Percentiles rank a stretch among this genome's conserved stretches.
phyloP scores from a whole-genome alignment of 2,113 vertebrate species.

The Syngnathus floridae region DNA sequence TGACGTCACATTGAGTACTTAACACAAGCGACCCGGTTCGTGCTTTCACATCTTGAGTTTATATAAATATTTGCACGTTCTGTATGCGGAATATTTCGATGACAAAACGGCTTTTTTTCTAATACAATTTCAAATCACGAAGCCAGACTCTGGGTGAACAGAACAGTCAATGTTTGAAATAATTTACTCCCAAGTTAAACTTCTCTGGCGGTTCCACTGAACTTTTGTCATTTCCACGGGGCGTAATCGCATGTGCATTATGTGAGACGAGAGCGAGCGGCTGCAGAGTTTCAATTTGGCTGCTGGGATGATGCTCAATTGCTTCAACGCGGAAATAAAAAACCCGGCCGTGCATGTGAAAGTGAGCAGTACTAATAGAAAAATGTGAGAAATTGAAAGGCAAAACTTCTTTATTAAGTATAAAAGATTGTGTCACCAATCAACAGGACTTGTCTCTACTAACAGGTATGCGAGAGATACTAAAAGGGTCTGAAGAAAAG shows the following conservation, averaged over 20 bases:
- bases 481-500: neutral
- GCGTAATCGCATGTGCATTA: constrained; percentile 6
- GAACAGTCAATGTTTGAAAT: neutral
- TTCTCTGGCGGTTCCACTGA: neutral
- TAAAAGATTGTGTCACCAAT: constrained; percentile 2
- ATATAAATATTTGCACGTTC: too few species aligned
- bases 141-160: too few species aligned
- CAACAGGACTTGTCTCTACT: constrained; percentile 2
- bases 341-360: constrained; percentile 41
- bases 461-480: neutral
- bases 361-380: constrained; percentile 38
- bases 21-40: neutral
- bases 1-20: constrained; percentile 27
- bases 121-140: too few species aligned
- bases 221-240: neutral
- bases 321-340: constrained; percentile 24
- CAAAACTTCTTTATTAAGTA: constrained; percentile 21
- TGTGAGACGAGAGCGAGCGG: constrained; percentile 4
- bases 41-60: neutral
- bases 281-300: constrained; percentile 23
- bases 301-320: constrained; percentile 44
- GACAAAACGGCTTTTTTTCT: too few species aligned
- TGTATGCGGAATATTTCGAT: too few species aligned
- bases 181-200: neutral
- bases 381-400: constrained; percentile 40